Percentiles rank a stretch among this genome's conserved stretches.
Conservation (phyloP, 2,113 vertebrate species). For the Noturus placidus region DNA sequence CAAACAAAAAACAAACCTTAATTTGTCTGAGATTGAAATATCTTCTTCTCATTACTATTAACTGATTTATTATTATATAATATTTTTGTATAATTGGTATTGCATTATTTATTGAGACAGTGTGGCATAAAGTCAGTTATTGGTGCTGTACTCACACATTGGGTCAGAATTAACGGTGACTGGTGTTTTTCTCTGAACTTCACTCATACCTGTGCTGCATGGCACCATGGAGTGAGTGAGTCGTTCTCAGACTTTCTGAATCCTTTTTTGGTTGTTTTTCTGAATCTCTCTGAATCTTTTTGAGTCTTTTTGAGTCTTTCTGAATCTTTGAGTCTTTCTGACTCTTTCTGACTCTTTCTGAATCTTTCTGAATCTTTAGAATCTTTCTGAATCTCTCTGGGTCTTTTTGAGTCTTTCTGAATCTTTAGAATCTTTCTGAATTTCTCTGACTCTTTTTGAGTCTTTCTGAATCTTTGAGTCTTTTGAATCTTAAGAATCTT, state of each 20-base stretch:
- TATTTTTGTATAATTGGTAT: background rate
- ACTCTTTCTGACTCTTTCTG: no score
- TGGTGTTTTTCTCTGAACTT: constrained; percentile 1
- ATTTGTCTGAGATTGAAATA: no score
- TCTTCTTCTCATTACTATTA: background rate
- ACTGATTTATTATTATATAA: no score
- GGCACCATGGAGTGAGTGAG: constrained; percentile 38
- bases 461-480: background rate
- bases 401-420: no score
- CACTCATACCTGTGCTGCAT: constrained; percentile 30
- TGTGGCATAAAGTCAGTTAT: background rate
- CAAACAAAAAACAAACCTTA: no score
- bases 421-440: no score
- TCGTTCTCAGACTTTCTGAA: background rate
- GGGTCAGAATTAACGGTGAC: background rate
- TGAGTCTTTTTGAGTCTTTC: no score
- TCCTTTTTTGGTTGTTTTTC: background rate
- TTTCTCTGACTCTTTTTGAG: no score
- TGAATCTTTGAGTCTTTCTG: background rate
- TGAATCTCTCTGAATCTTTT: background rate
- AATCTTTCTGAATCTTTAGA: background rate
- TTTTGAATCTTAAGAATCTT: background rate
- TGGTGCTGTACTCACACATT: background rate
- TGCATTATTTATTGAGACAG: background rate
- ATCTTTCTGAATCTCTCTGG: background rate